These are phyloP conservation scores for Apeira syringaria DNA, from an alignment of 2,888 invertebrate species.

Conservation along the genomic window DNA sequence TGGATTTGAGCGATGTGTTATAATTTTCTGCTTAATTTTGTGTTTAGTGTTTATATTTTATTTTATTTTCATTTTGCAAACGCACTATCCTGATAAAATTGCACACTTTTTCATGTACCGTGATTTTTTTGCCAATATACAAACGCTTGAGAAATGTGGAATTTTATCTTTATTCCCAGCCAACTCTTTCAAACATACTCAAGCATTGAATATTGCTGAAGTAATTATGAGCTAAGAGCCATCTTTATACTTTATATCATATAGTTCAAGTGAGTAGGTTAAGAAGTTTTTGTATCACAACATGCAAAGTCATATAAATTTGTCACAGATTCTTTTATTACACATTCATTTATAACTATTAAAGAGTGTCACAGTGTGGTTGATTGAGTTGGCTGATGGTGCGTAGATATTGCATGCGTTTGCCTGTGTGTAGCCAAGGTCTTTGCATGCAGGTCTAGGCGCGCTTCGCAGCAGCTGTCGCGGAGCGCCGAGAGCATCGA, in stretches of 20 bases:
- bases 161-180: constrained; percentile 38
- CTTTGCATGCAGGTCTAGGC: constrained; percentile 91
- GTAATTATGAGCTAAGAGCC: too few relatives aligned
- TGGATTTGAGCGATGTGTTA: constrained; percentile 48
- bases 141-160: constrained; percentile 30
- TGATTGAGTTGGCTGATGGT: constrained; percentile 46
- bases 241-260: too few relatives aligned
- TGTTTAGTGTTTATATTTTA: constrained; percentile 36
- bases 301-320: background rate
- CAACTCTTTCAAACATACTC: constrained; percentile 24
- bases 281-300: background rate
- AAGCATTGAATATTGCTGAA: too few relatives aligned
- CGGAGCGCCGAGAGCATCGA: constrained; percentile 87
- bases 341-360: constrained; percentile 4
- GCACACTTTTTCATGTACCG: constrained; percentile 1
- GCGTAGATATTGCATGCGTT: constrained; percentile 65
- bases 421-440: constrained; percentile 77
- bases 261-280: too few relatives aligned
- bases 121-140: too few relatives aligned
- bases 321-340: background rate
- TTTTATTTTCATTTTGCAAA: constrained; percentile 27
- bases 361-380: constrained; percentile 10
- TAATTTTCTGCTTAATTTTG: constrained; percentile 29
- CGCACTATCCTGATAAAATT: constrained; percentile 22
- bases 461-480: constrained; percentile 92